Evolutionary conservation across 35 echinoderm and acorn worm genomes (phyloP), one percentile per base, ranked within the genome.

Genomic region (Diadema setosum): DNA sequence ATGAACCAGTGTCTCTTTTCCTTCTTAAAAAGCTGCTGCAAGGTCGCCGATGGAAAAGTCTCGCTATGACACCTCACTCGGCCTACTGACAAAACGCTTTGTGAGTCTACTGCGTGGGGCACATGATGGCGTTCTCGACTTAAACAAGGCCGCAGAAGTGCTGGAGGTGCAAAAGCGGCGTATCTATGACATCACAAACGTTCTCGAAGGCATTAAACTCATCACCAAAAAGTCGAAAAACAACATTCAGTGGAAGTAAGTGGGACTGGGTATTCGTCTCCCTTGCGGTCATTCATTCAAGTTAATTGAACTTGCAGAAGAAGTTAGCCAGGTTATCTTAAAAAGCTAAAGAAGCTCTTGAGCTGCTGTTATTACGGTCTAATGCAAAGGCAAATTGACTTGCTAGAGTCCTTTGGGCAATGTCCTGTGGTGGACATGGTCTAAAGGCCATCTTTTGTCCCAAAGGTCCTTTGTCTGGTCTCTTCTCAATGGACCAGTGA

Each of bases 201-300:
- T 99, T 42, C 50, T 99, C 27, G 96, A 99, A 90, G 96, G 96
- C 75, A 99, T 99, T 36, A 99, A 99, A 86, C 83, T 99, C 34
- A 99, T 99, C 86, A 83, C 89, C 12, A 99, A 99, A 87, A 94
- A 93, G 70, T 93, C 90, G 12, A 99, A 99, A 86, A 99, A 99
- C 70, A 99, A 99, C 64, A 99, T 99, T 42, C 89, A 99, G 76
- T 99, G 96, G 96, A 99, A 99, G 96, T 99, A 84, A 99, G 96
- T 97, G 42, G 48, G 9, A n/a, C 9, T 52, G n/a, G 9, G 9
- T 11, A 9, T n/a, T 52, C n/a, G 48, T 52, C 48, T 52, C 9
- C n/a, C 48, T 52, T 52, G 48, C 9, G 48, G 9, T 52, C 48
- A 52, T 9, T n/a, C n/a, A n/a, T n/a, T n/a, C n/a, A n/a, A n/a